Evolutionary conservation across 2,113 vertebrate species (phyloP), one percentile per base, ranked within the genome.

Genomic region (Brienomyrus brachyistius): DNA sequence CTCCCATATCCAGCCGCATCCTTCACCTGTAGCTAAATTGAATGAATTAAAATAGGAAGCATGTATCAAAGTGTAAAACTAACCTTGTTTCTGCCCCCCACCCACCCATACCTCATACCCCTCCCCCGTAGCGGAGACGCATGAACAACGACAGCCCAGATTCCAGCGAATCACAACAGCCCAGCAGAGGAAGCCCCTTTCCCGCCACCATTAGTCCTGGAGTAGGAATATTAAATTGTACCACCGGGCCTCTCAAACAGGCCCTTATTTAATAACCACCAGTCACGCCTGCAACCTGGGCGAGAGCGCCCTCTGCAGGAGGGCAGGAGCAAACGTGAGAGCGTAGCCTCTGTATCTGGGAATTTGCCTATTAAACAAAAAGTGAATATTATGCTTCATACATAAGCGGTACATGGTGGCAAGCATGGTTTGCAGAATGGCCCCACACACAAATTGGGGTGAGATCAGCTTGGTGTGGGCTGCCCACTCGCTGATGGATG

Each of bases 61-160:
- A 91, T 91, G 90, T 87, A 92, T 92, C 92, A 92, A 89, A 90
- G 92, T 91, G 89, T 91, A 89, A 90, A 90, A 90, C 89, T 91
- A 92, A 91, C 92, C 90, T 92, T 89, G 92, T 92, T 92, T 92
- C 90, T 89, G 35, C 89, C 89, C 89, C 52, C 70, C 89, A 35
- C 70, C 35, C 27, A 9, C 77, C 35, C 45, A 40, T 70, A 23
- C 47, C 85, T 74, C 87, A 52, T 51, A 83, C 77, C 80, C 86
- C 54, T 51, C 77, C 77, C 21, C 77, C 21, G 35, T 11, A 23
- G 35, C n/a, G 47, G 45, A 85, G 59, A 86, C 6, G 43, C 89
- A 74, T 43, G 83, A 84, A 86, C 59, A 52, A 31, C 54, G 89
- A 87, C 89, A 52, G 35, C 15, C 27, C 48, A 62, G 54, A 90